These are phyloP conservation scores for Carlito syrichta DNA, from an alignment of 2,113 vertebrate species.

Conservation along the genomic window DNA sequence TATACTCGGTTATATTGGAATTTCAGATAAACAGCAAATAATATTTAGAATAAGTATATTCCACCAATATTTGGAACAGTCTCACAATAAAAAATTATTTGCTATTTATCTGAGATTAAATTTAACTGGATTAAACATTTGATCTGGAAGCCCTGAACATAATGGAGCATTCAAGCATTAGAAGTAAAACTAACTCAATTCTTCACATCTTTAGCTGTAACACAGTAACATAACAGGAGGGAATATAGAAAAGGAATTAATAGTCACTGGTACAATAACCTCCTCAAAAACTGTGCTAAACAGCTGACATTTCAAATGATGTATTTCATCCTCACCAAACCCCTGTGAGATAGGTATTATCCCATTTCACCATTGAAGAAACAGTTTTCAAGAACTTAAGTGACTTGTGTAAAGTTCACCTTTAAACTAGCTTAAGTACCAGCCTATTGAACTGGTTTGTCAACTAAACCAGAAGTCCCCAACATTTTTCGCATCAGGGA, in stretches of 20 bases:
- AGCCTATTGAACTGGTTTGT: not conserved
- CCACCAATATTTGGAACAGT: not conserved
- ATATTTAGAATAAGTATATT: not conserved
- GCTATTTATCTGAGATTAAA: not conserved
- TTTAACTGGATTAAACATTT: not conserved
- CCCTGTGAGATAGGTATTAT: not conserved
- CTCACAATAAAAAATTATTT: not conserved
- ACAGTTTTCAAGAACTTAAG: not conserved
- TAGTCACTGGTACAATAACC: not conserved
- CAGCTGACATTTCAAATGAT: not conserved
- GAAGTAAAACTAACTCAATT: not conserved
- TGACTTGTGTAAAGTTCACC: not conserved
- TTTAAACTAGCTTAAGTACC: not conserved
- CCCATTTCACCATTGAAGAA: not conserved
- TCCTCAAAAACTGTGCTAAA: not conserved
- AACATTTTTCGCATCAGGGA: too few species aligned
- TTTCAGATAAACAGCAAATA: not conserved
- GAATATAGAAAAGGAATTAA: not conserved
- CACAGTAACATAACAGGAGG: not conserved
- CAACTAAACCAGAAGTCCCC: too few species aligned
- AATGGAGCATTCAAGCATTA: not conserved
- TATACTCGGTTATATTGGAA: not conserved
- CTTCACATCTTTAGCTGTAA: not conserved
- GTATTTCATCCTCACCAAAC: not conserved
- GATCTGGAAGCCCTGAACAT: not conserved